Conservation (phyloP, 2,797 vertebrate genomes). For the Hyperoplus lanceolatus region DNA sequence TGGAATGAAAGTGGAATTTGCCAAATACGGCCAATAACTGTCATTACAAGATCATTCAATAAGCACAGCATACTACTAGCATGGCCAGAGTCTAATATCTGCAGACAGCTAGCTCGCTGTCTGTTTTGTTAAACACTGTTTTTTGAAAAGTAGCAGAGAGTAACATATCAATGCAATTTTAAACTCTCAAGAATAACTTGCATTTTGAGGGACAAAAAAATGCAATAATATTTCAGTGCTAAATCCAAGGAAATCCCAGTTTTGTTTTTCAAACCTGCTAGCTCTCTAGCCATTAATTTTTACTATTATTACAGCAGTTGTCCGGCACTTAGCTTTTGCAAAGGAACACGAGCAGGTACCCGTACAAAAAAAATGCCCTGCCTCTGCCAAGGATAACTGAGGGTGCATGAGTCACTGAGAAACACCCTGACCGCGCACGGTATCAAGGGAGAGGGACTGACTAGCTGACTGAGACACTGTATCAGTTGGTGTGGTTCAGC, state of each 20-base stretch:
- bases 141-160: no score
- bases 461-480: conserved; percentile 43
- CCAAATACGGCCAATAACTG: no score
- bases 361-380: no score
- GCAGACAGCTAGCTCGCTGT: no score
- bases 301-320: conserved; percentile 9
- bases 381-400: conserved; percentile 35
- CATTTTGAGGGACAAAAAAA: neutral
- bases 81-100: no score
- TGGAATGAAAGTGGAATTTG: no score
- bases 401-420: conserved; percentile 66
- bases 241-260: neutral
- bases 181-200: no score
- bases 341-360: conserved; percentile 14
- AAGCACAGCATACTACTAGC: no score
- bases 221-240: conserved; percentile 9
- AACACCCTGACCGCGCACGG: conserved; percentile 43
- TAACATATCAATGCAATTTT: no score
- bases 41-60: no score
- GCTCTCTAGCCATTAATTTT: conserved; percentile 15
- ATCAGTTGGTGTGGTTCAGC: conserved; percentile 35
- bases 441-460: conserved; percentile 34
- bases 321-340: neutral
- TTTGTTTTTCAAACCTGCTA: neutral
- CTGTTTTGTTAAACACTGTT: no score